phyloP scores from a whole-genome alignment of 2,888 invertebrate genomes.

The Cephalotes varians region DNA sequence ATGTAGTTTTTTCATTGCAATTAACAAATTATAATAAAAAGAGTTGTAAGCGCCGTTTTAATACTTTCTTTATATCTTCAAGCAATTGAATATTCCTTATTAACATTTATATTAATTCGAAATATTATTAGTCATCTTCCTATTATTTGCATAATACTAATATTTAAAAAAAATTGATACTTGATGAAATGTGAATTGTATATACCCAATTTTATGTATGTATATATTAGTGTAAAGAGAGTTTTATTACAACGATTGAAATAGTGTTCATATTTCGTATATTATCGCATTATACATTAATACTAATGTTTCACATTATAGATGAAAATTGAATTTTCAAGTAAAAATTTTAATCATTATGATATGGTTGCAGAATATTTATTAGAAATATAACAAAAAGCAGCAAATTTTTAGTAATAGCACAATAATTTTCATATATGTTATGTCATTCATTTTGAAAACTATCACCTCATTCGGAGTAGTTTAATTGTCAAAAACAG shows the following conservation, averaged over 20 bases:
- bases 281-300: slow-evolving; percentile 71
- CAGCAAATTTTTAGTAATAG: not conserved
- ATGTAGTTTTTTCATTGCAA: not conserved
- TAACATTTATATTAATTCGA: slow-evolving; percentile 49
- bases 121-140: not conserved
- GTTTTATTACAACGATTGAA: slow-evolving; percentile 72
- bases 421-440: not conserved
- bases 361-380: slow-evolving; percentile 62
- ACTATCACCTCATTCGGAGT: not conserved
- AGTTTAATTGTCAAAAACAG: not conserved
- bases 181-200: slow-evolving; percentile 56
- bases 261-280: slow-evolving; percentile 72
- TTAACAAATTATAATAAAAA: slow-evolving; percentile 9
- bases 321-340: slow-evolving; percentile 1
- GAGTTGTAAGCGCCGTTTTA: not conserved
- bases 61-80: slow-evolving; percentile 2
- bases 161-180: slow-evolving; percentile 4
- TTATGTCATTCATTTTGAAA: not conserved
- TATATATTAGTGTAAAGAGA: slow-evolving; percentile 76
- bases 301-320: slow-evolving; percentile 49
- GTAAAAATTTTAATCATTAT: slow-evolving; percentile 20
- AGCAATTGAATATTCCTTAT: slow-evolving; percentile 12
- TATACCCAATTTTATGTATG: slow-evolving; percentile 58
- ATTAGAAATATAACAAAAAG: not conserved
- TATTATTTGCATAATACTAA: not conserved